A percentile compares a stretch with the other conserved stretches of the same genome.
Conservation (phyloP, 2,888 invertebrate species). For the Rhaphigaster nebulosa region DNA sequence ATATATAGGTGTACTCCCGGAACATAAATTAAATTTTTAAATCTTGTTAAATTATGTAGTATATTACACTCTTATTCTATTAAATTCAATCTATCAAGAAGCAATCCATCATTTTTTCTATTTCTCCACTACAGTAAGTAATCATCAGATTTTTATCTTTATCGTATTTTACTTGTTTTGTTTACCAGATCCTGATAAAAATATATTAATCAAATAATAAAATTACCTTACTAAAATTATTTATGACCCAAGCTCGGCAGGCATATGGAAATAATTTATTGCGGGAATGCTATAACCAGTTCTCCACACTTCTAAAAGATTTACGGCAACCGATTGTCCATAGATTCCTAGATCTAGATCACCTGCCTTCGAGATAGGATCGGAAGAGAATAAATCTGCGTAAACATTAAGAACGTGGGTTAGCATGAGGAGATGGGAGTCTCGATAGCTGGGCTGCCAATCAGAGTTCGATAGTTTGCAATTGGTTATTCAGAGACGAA, state of each 20-base stretch:
- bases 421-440: neutral
- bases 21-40: too few species aligned
- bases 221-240: neutral
- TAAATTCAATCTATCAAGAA: too few species aligned
- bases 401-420: neutral
- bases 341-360: conserved; percentile 22
- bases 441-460: neutral
- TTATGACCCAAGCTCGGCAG: neutral
- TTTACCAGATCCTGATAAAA: neutral
- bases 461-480: neutral
- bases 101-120: too few species aligned
- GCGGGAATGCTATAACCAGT: neutral
- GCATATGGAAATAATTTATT: neutral
- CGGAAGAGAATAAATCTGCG: neutral
- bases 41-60: too few species aligned
- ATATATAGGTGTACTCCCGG: too few species aligned
- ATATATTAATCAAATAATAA: neutral
- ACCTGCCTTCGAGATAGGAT: conserved; percentile 20
- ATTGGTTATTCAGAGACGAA: neutral
- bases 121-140: neutral
- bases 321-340: neutral
- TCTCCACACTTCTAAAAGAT: neutral
- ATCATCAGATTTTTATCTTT: neutral
- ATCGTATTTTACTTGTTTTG: neutral
- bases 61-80: too few species aligned